Evolutionary conservation across 2,888 invertebrate species (phyloP).

Genomic region (Synergus laeviventris): DNA sequence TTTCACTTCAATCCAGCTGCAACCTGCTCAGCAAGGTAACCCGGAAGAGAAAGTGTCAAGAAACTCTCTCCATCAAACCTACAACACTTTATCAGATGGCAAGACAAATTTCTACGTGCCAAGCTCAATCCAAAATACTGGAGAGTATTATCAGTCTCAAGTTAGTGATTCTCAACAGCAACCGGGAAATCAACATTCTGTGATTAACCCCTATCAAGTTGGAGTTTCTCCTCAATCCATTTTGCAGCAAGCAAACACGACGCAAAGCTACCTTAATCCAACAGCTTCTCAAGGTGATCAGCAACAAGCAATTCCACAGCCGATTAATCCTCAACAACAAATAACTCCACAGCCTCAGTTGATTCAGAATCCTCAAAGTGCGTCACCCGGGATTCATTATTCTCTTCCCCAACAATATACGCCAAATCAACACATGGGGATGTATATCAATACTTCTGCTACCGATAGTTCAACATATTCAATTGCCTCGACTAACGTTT

Average conservation of each 20-base stretch:
- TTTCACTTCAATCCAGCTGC: background rate
- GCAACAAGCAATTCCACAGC: background rate
- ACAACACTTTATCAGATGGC: constrained; percentile 6
- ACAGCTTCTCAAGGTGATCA: constrained; percentile 21
- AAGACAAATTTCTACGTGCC: background rate
- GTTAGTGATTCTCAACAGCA: background rate
- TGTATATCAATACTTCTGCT: constrained; percentile 43
- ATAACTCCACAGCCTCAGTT: constrained; percentile 42
- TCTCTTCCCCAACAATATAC: constrained; percentile 54
- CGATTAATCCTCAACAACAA: background rate
- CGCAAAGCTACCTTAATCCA: constrained; percentile 3
- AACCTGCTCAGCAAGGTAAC: background rate
- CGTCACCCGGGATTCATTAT: constrained; percentile 43
- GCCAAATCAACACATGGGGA: constrained; percentile 56
- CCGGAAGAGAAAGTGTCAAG: background rate
- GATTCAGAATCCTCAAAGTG: constrained; percentile 42
- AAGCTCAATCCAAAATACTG: background rate
- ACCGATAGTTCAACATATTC: constrained; percentile 49
- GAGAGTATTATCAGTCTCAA: background rate
- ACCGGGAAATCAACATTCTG: background rate
- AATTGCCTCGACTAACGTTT: constrained; percentile 2
- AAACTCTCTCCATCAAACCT: background rate
- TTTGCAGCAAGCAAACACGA: background rate
- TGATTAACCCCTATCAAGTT: constrained; percentile 6
- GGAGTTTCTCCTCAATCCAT: background rate